These are phyloP conservation scores for Oreortyx pictus DNA, from an alignment of 2,797 vertebrate species.

Conservation along the genomic window DNA sequence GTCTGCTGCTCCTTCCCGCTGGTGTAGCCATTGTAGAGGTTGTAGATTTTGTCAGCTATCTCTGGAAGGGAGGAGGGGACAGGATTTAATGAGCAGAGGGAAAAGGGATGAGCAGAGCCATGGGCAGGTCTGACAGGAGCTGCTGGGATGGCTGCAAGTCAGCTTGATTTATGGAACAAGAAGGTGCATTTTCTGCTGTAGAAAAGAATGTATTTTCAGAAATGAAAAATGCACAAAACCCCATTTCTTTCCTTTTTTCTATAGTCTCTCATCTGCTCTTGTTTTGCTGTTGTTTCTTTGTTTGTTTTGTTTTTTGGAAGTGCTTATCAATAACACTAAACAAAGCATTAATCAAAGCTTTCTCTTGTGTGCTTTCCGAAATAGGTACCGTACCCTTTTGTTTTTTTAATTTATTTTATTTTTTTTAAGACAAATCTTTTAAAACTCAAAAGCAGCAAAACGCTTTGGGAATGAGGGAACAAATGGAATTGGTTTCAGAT, in stretches of 20 bases:
- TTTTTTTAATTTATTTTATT: too few species aligned
- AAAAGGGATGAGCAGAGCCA: not conserved
- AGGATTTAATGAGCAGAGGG: not conserved
- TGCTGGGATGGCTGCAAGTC: not conserved
- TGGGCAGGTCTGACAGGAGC: not conserved
- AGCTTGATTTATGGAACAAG: not conserved
- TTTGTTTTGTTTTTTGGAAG: not conserved
- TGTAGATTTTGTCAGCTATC: conserved; percentile 97
- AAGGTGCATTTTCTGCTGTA: not conserved
- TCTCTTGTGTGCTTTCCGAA: not conserved
- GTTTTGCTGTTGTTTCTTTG: too few species aligned
- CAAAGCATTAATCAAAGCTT: not conserved
- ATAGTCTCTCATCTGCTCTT: not conserved
- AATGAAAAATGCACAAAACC: not conserved
- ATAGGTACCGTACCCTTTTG: not conserved
- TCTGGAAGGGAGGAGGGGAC: conserved; percentile 79
- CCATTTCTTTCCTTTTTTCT: not conserved
- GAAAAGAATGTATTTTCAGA: not conserved
- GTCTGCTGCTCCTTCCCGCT: conserved; percentile 98
- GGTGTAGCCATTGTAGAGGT: conserved; percentile 97
- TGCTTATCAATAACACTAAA: not conserved
- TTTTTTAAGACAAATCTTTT: not conserved
- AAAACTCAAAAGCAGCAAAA: not conserved
- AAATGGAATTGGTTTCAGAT: not conserved
- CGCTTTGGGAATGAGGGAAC: not conserved